Evolutionary conservation across 2,888 invertebrate genomes (phyloP).

Genomic region (Trilocha varians): DNA sequence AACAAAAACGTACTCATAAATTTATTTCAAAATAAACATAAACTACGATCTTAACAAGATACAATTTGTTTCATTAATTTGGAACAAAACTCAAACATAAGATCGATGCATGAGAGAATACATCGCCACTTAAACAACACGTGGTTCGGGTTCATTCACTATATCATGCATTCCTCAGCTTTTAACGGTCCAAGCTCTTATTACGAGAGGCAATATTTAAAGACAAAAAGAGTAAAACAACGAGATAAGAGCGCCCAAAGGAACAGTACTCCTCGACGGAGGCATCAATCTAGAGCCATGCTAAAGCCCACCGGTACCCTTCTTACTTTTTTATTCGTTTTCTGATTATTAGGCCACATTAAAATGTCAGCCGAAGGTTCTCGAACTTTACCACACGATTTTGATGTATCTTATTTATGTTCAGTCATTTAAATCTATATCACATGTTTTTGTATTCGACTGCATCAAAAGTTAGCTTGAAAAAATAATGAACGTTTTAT

Average conservation of each 20-base stretch:
- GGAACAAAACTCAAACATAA: not conserved
- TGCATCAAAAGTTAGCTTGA: too few species aligned
- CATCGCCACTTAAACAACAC: slow-evolving; percentile 24
- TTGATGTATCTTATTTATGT: not conserved
- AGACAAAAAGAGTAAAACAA: slow-evolving; percentile 53
- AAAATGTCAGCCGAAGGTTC: slow-evolving; percentile 50
- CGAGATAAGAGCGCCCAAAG: slow-evolving; percentile 39
- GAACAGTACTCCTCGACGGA: slow-evolving; percentile 28
- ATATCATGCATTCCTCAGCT: slow-evolving; percentile 33
- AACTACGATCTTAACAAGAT: too few species aligned
- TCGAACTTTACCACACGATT: slow-evolving; percentile 29
- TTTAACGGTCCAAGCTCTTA: slow-evolving; percentile 56
- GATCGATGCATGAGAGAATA: not conserved
- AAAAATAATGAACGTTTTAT: too few species aligned
- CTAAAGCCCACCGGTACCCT: slow-evolving; percentile 66
- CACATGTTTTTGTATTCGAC: too few species aligned
- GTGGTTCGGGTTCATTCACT: slow-evolving; percentile 50
- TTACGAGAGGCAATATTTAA: slow-evolving; percentile 62
- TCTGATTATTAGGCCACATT: slow-evolving; percentile 69
- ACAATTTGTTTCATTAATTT: not conserved
- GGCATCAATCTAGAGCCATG: slow-evolving; percentile 62
- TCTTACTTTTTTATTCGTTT: slow-evolving; percentile 47
- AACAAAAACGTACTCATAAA: too few species aligned
- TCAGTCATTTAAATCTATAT: too few species aligned
- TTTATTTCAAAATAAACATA: too few species aligned